These are phyloP conservation scores for Bubo blakistoni DNA, from an alignment of 2,113 vertebrate genomes.

Conservation along the genomic window DNA sequence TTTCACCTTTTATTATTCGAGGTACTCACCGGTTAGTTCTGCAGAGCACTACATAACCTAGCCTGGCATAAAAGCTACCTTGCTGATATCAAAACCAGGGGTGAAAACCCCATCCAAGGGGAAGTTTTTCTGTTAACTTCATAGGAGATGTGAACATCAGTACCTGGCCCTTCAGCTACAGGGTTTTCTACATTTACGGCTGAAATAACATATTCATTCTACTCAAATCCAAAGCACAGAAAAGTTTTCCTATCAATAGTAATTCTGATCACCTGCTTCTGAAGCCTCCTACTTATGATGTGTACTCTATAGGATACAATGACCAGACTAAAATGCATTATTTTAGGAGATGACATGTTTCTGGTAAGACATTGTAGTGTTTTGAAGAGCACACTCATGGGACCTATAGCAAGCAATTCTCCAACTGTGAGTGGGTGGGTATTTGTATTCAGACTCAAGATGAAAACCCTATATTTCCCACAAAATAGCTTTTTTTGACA, in stretches of 20 bases:
- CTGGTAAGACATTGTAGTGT: not conserved
- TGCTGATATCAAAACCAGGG: not conserved
- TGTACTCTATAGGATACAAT: not conserved
- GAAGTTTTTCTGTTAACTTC: not conserved
- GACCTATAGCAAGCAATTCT: not conserved
- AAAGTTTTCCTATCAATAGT: not conserved
- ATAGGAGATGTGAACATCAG: not conserved
- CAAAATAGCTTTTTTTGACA: not conserved
- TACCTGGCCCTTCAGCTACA: not conserved
- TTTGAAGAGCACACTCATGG: not conserved
- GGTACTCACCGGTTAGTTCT: not conserved
- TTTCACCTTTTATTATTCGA: not conserved
- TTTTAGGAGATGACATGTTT: not conserved
- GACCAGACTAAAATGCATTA: not conserved
- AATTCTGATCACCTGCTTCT: not conserved
- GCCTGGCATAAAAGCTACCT: not conserved
- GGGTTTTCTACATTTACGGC: not conserved
- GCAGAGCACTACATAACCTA: not conserved
- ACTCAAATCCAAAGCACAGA: not conserved
- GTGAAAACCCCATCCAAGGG: not conserved
- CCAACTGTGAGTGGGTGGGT: not conserved
- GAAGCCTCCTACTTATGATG: not conserved
- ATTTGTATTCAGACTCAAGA: conserved; percentile 26
- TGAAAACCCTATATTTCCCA: not conserved
- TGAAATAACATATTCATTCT: not conserved